phyloP scores from a whole-genome alignment of 1,140 invertebrate species.

The Asobara japonica region DNA sequence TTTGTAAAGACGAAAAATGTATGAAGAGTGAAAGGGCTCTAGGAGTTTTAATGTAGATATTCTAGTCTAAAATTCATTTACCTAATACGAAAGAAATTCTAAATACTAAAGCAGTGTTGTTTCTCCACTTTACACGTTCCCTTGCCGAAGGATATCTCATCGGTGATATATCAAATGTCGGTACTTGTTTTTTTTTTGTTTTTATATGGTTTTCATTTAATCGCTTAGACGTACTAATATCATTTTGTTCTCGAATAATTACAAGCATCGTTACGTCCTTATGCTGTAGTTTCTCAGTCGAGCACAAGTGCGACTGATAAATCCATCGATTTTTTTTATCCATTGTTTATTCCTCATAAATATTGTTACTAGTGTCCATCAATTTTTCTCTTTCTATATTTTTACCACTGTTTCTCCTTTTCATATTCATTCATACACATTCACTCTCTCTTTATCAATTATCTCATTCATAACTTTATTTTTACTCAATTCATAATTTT shows the following conservation, averaged over 20 bases:
- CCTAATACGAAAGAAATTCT: constrained; percentile 43
- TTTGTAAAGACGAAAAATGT: constrained; percentile 35
- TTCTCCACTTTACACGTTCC: not conserved
- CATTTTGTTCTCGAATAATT: constrained; percentile 60
- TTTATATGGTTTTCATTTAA: constrained; percentile 44
- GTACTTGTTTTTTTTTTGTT: constrained; percentile 44
- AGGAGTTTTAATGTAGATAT: constrained; percentile 32
- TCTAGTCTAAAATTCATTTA: constrained; percentile 36
- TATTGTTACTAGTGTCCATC: constrained; percentile 11
- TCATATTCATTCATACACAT: constrained; percentile 27
- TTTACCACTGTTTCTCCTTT: constrained; percentile 18
- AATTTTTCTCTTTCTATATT: not conserved
- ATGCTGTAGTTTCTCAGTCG: constrained; percentile 55
- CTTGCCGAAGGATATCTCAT: constrained; percentile 56
- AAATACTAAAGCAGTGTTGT: constrained; percentile 49
- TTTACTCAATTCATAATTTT: not conserved
- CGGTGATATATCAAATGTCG: constrained; percentile 64
- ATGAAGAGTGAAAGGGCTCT: constrained; percentile 27
- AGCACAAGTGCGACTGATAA: constrained; percentile 18
- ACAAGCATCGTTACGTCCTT: constrained; percentile 66
- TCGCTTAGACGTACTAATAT: constrained; percentile 66
- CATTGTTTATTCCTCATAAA: constrained; percentile 24
- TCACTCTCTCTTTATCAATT: constrained; percentile 26
- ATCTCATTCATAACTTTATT: constrained; percentile 20
- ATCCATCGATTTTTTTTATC: constrained; percentile 17